A percentile compares a stretch with the other conserved stretches of the same genome.
Conservation (phyloP, 37 sponge, comb jelly and placozoan species). For the Ephydatia muelleri region DNA sequence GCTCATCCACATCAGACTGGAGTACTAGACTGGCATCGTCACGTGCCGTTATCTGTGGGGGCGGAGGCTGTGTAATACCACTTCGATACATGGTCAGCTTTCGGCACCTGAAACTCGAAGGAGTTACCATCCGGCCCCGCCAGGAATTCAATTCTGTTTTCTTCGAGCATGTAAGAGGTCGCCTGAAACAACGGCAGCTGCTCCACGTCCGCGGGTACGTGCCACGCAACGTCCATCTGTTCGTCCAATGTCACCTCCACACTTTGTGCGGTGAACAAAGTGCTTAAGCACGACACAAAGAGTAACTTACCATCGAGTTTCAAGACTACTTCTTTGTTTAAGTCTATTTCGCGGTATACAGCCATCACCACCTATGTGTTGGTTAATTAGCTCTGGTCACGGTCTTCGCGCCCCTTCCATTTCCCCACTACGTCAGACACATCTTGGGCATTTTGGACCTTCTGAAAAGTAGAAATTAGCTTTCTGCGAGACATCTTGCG, state of each 20-base stretch:
- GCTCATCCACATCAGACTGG: neutral
- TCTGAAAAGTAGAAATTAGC: too few relatives aligned
- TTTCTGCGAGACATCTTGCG: too few relatives aligned
- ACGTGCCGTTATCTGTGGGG: neutral
- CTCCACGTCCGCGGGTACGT: constrained; percentile 38
- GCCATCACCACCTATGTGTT: too few relatives aligned
- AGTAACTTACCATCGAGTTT: neutral
- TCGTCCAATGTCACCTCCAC: constrained; percentile 61
- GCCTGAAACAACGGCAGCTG: constrained; percentile 44
- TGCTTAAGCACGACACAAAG: neutral
- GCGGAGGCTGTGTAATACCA: too few relatives aligned
- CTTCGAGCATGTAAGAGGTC: constrained; percentile 29
- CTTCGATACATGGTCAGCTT: neutral
- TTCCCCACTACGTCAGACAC: too few relatives aligned
- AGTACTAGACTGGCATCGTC: neutral
- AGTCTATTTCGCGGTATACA: too few relatives aligned
- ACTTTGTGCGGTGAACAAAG: neutral
- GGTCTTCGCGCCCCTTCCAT: too few relatives aligned
- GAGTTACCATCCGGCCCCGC: constrained; percentile 46
- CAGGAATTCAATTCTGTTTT: constrained; percentile 16
- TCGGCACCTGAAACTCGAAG: constrained; percentile 38
- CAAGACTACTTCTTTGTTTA: too few relatives aligned
- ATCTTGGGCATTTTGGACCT: too few relatives aligned
- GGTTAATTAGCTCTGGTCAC: too few relatives aligned
- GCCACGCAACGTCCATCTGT: constrained; percentile 57